Conservation (phyloP, 1,140 invertebrate species). For the Drosophila tropicalis region DNA sequence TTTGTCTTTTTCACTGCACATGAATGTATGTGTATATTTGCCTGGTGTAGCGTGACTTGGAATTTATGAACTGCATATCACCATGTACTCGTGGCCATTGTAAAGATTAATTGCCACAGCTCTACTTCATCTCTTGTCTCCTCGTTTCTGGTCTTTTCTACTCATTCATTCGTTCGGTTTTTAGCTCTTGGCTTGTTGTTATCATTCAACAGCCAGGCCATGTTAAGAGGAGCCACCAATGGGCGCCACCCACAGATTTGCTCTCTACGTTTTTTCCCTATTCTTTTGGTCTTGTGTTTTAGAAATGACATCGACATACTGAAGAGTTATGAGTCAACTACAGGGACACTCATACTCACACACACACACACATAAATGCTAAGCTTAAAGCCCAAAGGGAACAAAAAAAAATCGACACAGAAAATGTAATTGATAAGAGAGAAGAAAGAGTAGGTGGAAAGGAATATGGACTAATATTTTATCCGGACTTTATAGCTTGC, state of each 20-base stretch:
- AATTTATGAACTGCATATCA: constrained; percentile 79
- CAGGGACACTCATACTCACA: constrained; percentile 11
- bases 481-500: neutral
- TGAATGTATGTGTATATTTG: constrained; percentile 22
- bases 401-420: neutral
- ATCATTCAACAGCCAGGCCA: constrained; percentile 74
- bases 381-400: constrained; percentile 37
- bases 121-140: constrained; percentile 16
- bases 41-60: constrained; percentile 67
- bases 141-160: constrained; percentile 28
- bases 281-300: constrained; percentile 14
- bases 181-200: constrained; percentile 54
- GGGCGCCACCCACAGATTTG: constrained; percentile 25
- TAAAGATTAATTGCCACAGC: constrained; percentile 77
- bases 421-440: constrained; percentile 18
- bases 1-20: neutral
- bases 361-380: constrained; percentile 4
- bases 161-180: constrained; percentile 39
- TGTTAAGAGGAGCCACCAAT: constrained; percentile 39
- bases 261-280: neutral
- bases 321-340: constrained; percentile 42
- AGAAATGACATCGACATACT: constrained; percentile 63
- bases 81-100: constrained; percentile 64
- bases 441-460: neutral
- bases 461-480: neutral